Evolutionary conservation across 1,140 invertebrate species (phyloP).

Genomic region (Streblospio benedicti): DNA sequence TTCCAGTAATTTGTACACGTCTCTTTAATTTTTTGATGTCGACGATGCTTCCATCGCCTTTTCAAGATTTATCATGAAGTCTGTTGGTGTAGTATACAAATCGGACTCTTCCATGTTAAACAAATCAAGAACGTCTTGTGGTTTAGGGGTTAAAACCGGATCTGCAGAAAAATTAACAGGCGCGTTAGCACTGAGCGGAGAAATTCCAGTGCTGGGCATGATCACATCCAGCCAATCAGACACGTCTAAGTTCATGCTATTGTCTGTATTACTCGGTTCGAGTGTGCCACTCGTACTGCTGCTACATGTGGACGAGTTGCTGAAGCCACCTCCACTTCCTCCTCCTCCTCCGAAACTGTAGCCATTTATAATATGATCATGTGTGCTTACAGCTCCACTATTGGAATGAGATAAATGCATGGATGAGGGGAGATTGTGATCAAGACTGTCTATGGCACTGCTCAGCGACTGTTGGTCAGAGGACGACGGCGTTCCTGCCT

Average conservation of each 20-base stretch:
- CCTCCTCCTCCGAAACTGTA: too few relatives aligned
- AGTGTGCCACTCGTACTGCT: too few relatives aligned
- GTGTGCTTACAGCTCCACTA: too few relatives aligned
- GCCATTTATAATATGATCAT: too few relatives aligned
- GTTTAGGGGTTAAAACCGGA: conserved; percentile 54
- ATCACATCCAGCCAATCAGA: conserved; percentile 64
- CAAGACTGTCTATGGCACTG: too few relatives aligned
- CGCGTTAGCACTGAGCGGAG: conserved; percentile 35
- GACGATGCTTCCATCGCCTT: conserved; percentile 29
- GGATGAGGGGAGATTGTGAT: too few relatives aligned
- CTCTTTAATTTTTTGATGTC: too few relatives aligned
- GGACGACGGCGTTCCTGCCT: neutral
- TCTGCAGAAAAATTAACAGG: conserved; percentile 50
- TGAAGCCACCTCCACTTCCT: too few relatives aligned
- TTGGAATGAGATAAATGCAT: too few relatives aligned
- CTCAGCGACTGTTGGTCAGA: too few relatives aligned
- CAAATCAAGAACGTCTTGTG: conserved; percentile 60
- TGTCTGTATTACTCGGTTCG: conserved; percentile 28
- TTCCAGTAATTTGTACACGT: too few relatives aligned
- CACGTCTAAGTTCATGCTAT: conserved; percentile 60
- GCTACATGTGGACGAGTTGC: too few relatives aligned
- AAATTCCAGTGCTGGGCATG: conserved; percentile 47
- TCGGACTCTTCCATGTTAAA: conserved; percentile 63
- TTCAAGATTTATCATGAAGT: conserved; percentile 45
- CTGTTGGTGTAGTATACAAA: conserved; percentile 56